Conservation (phyloP, 2,888 invertebrate species). For the Celastrina argiolus region DNA sequence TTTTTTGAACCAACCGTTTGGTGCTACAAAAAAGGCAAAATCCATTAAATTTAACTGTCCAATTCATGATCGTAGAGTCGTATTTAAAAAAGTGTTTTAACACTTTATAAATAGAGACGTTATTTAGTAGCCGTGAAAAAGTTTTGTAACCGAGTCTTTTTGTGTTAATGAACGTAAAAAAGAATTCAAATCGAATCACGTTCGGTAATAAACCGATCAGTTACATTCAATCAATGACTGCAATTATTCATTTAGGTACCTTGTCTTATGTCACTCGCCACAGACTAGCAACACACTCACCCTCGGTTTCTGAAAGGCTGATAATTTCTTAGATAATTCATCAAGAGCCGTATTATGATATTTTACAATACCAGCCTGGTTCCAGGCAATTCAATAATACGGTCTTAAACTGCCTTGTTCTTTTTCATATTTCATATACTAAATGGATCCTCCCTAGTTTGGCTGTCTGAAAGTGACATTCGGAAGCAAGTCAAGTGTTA, state of each 20-base stretch:
- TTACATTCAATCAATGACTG: conserved; percentile 18
- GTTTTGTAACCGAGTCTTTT: conserved; percentile 11
- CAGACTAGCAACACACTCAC: too few relatives aligned
- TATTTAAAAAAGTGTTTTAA: background rate
- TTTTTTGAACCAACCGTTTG: conserved; percentile 2
- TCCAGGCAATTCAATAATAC: too few relatives aligned
- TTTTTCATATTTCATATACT: too few relatives aligned
- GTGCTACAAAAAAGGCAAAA: conserved; percentile 15
- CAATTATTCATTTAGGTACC: background rate
- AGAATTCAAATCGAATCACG: conserved; percentile 20
- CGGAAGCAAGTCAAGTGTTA: too few relatives aligned
- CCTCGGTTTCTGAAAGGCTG: too few relatives aligned
- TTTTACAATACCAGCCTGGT: too few relatives aligned
- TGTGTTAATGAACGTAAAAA: conserved; percentile 21
- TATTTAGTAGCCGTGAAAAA: background rate
- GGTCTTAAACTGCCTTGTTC: too few relatives aligned
- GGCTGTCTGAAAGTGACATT: too few relatives aligned
- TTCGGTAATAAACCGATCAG: conserved; percentile 19
- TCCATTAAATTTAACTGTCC: conserved; percentile 12
- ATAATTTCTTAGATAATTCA: too few relatives aligned
- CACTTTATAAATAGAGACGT: background rate
- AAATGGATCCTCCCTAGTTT: too few relatives aligned
- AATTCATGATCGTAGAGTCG: background rate
- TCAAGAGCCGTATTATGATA: too few relatives aligned
- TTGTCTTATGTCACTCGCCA: conserved; percentile 5